Evolutionary conservation across 23 tunicate species (phyloP), one percentile per base, ranked within the genome.

Genomic region (Pegea sp.): DNA sequence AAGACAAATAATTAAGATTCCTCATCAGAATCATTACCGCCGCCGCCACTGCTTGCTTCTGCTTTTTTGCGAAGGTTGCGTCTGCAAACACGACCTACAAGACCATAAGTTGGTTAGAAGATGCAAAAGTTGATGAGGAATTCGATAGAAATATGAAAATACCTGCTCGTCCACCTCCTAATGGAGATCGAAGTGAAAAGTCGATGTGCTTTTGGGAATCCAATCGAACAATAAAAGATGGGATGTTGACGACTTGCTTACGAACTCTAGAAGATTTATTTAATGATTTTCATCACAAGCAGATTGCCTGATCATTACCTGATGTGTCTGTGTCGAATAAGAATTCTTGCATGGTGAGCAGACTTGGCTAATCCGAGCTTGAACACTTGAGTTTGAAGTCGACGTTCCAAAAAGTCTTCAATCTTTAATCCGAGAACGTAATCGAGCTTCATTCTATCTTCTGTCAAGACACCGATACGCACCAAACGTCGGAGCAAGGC

Each of bases 161-260:
- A n/a, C 98, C 95, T 74, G 48, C 31, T 61, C 98, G 61, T 30
- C 98, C 98, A 49, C 90, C 98, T 29, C 90, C 98, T 31, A 59
- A 77, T 60, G 98, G 98, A 2, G 98, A 89, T 48, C 75, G 63
- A 20, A 89, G 81, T 2, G 98, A 70, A 63, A 89, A 89, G 52
- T 89, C 98, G 1, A 89, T 89, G 75, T 89, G 98, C 44, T 89
- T 89, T 34, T 76, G 90, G 22, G 90, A 77, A 49, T 89, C 98
- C 38, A 89, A 56, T 54, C 98, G 74, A 30, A 89, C 98, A 49
- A 89, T 58, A 57, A 67, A 89, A 5, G 98, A 89, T 28, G 98
- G 90, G 38, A 89, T 66, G 62, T 89, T 89, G 29, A 89, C 98
- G 44, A 89, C 84, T 48, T 89, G 95, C 68, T 84, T 84, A 43